These are phyloP conservation scores for Dryadula phaetusa DNA, from an alignment of 2,888 invertebrate species.

Conservation along the genomic window DNA sequence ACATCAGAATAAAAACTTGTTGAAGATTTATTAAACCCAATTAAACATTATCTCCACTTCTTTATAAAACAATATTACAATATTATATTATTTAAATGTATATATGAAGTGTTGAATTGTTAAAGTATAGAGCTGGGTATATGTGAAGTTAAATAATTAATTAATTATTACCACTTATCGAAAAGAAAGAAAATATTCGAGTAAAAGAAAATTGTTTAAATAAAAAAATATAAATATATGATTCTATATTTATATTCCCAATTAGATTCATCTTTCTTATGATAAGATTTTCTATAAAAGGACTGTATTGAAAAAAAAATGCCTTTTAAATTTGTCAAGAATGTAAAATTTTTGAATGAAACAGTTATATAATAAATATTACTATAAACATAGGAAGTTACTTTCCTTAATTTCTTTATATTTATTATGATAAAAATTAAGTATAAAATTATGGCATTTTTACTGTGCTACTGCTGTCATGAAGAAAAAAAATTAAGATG, in stretches of 20 bases:
- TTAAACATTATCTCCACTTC: not conserved
- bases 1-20: not conserved
- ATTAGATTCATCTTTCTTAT: no score
- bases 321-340: not conserved
- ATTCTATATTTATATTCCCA: no score
- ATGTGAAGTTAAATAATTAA: no score
- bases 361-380: slow-evolving; percentile 5
- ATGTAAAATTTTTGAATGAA: not conserved
- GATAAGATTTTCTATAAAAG: no score
- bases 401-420: not conserved
- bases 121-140: no score
- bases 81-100: no score
- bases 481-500: not conserved
- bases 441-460: not conserved
- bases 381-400: not conserved
- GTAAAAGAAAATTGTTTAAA: no score
- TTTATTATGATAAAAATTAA: not conserved
- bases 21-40: slow-evolving; percentile 3
- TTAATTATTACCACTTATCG: no score
- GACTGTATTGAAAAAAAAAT: no score
- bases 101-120: no score
- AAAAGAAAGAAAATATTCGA: no score
- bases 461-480: not conserved
- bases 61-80: not conserved
- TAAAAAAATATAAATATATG: no score